Percentiles rank a stretch among this genome's conserved stretches.
phyloP scores from a whole-genome alignment of 2,888 invertebrate species.

The Cephonodes hylas region DNA sequence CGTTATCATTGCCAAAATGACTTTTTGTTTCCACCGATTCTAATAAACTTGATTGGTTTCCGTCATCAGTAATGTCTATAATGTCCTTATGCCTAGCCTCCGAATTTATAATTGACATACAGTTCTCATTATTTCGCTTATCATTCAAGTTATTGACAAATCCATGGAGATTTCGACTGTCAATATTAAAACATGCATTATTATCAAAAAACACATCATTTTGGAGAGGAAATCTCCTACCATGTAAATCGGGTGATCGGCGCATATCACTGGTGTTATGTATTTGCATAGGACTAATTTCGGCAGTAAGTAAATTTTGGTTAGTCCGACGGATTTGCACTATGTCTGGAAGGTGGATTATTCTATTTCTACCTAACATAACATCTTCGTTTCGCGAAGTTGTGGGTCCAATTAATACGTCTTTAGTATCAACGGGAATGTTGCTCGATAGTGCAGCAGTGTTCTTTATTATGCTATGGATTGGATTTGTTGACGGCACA shows the following conservation, averaged over 20 bases:
- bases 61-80: too few relatives aligned
- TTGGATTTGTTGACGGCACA: constrained; percentile 47
- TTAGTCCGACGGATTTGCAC: constrained; percentile 56
- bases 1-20: too few relatives aligned
- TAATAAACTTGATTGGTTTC: too few relatives aligned
- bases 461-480: constrained; percentile 51
- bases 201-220: background rate
- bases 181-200: too few relatives aligned
- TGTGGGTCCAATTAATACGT: constrained; percentile 11
- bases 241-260: background rate
- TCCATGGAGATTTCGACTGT: too few relatives aligned
- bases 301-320: constrained; percentile 58
- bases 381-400: constrained; percentile 12
- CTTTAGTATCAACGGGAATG: background rate
- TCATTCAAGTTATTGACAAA: too few relatives aligned
- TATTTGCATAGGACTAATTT: constrained; percentile 56
- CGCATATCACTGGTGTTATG: constrained; percentile 15
- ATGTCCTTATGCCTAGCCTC: too few relatives aligned
- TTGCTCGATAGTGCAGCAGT: constrained; percentile 18
- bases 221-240: background rate
- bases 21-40: too few relatives aligned
- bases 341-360: constrained; percentile 58
- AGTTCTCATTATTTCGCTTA: too few relatives aligned
- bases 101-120: too few relatives aligned
- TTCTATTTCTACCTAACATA: constrained; percentile 47